These are phyloP conservation scores for Umimayanthus kanabou DNA, from an alignment of 92 coral and sea anemone species.

Conservation along the genomic window DNA sequence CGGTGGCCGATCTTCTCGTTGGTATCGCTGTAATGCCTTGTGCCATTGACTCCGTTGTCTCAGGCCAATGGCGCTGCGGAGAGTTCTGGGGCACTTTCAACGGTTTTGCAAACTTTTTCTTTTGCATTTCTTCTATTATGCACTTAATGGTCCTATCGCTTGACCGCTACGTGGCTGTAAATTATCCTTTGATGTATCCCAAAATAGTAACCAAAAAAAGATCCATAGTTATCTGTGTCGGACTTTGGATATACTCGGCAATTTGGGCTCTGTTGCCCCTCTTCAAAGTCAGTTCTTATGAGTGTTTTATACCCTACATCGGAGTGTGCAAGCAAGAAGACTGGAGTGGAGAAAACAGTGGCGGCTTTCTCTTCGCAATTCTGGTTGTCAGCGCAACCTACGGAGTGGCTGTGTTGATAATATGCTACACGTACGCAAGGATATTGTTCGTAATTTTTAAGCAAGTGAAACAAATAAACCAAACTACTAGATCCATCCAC, in stretches of 20 bases:
- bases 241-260: constrained; percentile 73
- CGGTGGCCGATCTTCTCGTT: constrained; percentile 77
- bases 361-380: constrained; percentile 64
- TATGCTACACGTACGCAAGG: constrained; percentile 59
- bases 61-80: constrained; percentile 84
- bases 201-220: constrained; percentile 58
- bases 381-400: constrained; percentile 84
- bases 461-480: constrained; percentile 50
- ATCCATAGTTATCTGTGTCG: constrained; percentile 50
- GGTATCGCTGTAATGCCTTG: constrained; percentile 77
- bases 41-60: constrained; percentile 68
- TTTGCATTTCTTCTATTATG: constrained; percentile 89
- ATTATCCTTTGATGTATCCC: constrained; percentile 64
- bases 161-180: constrained; percentile 70
- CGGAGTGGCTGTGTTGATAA: constrained; percentile 68
- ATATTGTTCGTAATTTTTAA: constrained; percentile 60
- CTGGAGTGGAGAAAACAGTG: constrained; percentile 71
- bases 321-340: constrained; percentile 66
- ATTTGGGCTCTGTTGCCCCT: constrained; percentile 74
- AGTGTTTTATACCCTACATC: constrained; percentile 77
- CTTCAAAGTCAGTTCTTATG: constrained; percentile 81
- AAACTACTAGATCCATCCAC: background rate
- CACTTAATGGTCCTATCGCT: constrained; percentile 81
- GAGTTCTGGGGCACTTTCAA: constrained; percentile 61
- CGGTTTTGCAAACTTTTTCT: constrained; percentile 80